These are phyloP conservation scores for Hystrix cristata DNA, from an alignment of 2,113 vertebrate genomes.

Conservation along the genomic window DNA sequence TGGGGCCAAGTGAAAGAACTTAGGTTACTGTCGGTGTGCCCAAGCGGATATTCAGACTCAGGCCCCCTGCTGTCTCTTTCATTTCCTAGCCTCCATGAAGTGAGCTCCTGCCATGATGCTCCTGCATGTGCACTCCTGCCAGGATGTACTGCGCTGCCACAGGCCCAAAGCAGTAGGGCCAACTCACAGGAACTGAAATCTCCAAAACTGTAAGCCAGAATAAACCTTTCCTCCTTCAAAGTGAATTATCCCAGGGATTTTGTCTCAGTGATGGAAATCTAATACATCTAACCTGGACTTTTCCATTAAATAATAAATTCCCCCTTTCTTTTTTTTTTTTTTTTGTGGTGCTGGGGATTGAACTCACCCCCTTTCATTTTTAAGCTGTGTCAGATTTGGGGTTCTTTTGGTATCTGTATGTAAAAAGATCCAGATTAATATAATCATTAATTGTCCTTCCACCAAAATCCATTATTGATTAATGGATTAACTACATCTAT, in stretches of 20 bases:
- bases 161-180: not conserved
- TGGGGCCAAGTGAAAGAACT: not conserved
- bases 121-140: not conserved
- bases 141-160: not conserved
- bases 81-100: not conserved
- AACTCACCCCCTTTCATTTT: not conserved
- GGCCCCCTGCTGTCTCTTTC: too few relatives aligned
- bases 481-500: too few relatives aligned
- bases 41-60: not conserved
- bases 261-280: not conserved
- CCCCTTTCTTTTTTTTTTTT: too few relatives aligned
- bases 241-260: not conserved
- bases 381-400: not conserved
- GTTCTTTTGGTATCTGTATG: not conserved
- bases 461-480: not conserved
- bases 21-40: not conserved
- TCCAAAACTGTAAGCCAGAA: not conserved
- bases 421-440: not conserved
- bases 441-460: not conserved
- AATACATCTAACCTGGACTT: not conserved
- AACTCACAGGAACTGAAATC: not conserved
- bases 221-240: not conserved
- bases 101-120: not conserved
- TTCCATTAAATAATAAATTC: not conserved
- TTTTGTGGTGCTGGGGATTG: too few relatives aligned